These are phyloP conservation scores for Carassius carassius DNA, from an alignment of 2,113 vertebrate species.

Conservation along the genomic window DNA sequence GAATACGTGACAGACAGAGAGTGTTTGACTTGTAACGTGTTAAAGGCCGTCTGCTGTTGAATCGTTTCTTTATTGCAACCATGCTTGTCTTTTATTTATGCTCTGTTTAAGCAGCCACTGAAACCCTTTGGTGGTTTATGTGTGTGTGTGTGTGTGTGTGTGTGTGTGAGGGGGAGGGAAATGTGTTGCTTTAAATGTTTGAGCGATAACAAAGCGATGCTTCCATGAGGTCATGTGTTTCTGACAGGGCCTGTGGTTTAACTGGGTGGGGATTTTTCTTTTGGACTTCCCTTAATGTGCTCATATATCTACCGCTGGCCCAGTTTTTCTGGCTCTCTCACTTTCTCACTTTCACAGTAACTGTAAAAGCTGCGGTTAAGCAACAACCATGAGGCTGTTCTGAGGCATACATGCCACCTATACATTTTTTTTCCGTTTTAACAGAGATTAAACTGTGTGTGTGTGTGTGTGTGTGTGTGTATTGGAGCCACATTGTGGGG, in stretches of 20 bases:
- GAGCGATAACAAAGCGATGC: slow-evolving; percentile 72
- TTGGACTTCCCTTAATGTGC: slow-evolving; percentile 67
- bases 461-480: too few relatives aligned
- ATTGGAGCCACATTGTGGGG: too few relatives aligned
- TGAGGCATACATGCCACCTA: neutral
- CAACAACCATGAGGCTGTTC: neutral
- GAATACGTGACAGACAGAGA: neutral
- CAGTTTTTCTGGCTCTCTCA: slow-evolving; percentile 53
- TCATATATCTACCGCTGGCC: slow-evolving; percentile 56
- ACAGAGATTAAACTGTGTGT: neutral
- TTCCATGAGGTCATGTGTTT: slow-evolving; percentile 74
- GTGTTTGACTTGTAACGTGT: neutral
- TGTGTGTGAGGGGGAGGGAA: slow-evolving; percentile 57
- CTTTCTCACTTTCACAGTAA: slow-evolving; percentile 43
- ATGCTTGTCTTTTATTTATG: slow-evolving; percentile 32
- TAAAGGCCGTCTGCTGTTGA: neutral
- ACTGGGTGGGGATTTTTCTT: slow-evolving; percentile 73
- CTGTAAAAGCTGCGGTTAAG: slow-evolving; percentile 17
- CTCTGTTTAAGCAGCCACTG: slow-evolving; percentile 25
- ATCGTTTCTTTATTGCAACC: neutral
- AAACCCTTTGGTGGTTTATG: slow-evolving; percentile 19
- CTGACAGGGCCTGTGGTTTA: slow-evolving; percentile 64
- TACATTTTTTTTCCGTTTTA: neutral
- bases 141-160: slow-evolving; percentile 35
- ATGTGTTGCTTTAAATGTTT: slow-evolving; percentile 73